Base-by-base conservation (phyloP, 1,140 invertebrate species). In the Stenopsyche tienmushanensis region DNA sequence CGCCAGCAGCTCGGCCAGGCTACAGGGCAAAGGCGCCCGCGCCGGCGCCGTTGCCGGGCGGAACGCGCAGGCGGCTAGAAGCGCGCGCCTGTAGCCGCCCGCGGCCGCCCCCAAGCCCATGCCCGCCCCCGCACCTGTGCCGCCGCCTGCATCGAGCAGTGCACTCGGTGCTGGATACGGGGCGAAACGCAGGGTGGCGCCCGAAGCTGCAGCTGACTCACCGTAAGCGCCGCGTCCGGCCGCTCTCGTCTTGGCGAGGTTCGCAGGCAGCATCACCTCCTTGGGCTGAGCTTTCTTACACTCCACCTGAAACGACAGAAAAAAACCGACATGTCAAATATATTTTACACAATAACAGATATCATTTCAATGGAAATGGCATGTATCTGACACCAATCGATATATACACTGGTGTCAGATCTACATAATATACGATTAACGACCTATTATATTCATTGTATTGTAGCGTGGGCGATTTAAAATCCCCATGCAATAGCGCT, bases 211-310 rank as follows among this genome's bases (percentile, higher is more conserved):
- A 76, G 71, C 73, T 84, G 92, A 94, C 92, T 95, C 92, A 96
- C 93, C 92, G 87, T 94, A 96, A 82, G 91, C 90, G 78, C 92
- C 91, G 79, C 92, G 88, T 72, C 91, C 91, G 71, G 92, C 91
- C 72, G 92, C 92, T 78, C 93, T 88, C 79, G 92, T 94, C 86
- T 95, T 94, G 73, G 92, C 93, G 83, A 94, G 81, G 80, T 94
- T 95, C 65, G 93, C 90, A 72, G 94, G 94, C 77, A 97, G 88
- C 96, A 99, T 98, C 73, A 99, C 96, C 86, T 99, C 96, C 86
- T 99, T 99, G 62, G 96, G 96, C 81, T 99, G 96, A 77, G 96
- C 96, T 84, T 98, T 98, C 88, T 98, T 98, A 85, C 96, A 98
- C 85, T 99, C 96, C 81, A 98, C 96, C 96, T 98, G 84, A 23